Conservation (phyloP, 2,888 invertebrate genomes). For the Congeria kusceri region DNA sequence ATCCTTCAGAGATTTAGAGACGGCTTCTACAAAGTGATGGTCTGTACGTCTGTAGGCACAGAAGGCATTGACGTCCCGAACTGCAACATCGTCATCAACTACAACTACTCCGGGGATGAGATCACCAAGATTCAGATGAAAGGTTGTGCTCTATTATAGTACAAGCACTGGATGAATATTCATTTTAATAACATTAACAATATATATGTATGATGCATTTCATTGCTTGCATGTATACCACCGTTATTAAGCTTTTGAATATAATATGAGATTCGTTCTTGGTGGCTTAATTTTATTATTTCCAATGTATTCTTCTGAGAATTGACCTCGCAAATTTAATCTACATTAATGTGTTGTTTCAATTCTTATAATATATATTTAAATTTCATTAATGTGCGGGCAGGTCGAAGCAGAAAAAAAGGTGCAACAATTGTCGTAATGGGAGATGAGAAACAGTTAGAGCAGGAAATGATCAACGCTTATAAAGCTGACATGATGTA, state of each 20-base stretch:
- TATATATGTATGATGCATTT: too few relatives aligned
- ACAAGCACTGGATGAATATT: too few relatives aligned
- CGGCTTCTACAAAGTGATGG: slow-evolving; percentile 40
- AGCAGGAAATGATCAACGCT: slow-evolving; percentile 14
- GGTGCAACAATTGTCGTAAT: slow-evolving; percentile 2
- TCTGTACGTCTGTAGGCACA: slow-evolving; percentile 52
- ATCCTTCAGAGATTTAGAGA: slow-evolving; percentile 33
- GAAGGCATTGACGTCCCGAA: slow-evolving; percentile 58
- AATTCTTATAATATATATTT: background rate
- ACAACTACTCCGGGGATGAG: slow-evolving; percentile 52
- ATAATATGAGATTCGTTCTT: too few relatives aligned
- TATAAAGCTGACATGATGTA: slow-evolving; percentile 30
- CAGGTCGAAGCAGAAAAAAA: slow-evolving; percentile 24
- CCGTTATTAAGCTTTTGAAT: too few relatives aligned
- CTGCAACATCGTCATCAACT: slow-evolving; percentile 50
- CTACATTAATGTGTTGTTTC: too few relatives aligned
- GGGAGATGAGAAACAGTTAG: background rate
- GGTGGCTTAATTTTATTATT: too few relatives aligned
- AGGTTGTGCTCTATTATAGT: slow-evolving; percentile 15
- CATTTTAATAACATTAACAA: too few relatives aligned
- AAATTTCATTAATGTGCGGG: background rate
- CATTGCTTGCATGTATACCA: too few relatives aligned
- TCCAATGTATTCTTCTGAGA: too few relatives aligned
- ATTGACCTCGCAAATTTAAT: too few relatives aligned
- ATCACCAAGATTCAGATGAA: slow-evolving; percentile 53